Percentiles rank a stretch among this genome's conserved stretches.
Evolutionary conservation across 2,797 vertebrate species (phyloP).

Genomic region (Sebastes umbrosus): DNA sequence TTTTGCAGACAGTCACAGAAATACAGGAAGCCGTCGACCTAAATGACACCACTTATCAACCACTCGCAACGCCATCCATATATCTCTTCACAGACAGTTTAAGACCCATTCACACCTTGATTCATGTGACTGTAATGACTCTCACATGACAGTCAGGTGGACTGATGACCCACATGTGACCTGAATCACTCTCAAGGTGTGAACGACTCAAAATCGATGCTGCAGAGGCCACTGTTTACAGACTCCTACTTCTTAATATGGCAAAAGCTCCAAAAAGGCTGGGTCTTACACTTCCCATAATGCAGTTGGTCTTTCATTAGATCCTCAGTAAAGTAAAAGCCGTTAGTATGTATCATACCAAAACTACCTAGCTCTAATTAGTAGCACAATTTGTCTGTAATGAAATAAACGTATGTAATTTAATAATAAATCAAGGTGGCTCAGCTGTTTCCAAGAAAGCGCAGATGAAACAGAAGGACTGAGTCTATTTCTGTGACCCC

Average conservation of each 20-base stretch:
- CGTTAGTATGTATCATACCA: not conserved
- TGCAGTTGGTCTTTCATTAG: not conserved
- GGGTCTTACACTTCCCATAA: not conserved
- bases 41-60: not conserved
- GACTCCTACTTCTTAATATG: not conserved
- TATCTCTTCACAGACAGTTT: not conserved
- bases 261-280: not conserved
- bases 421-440: not conserved
- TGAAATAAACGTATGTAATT: not conserved
- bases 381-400: not conserved
- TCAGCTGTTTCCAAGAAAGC: not conserved
- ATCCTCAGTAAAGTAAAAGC: not conserved
- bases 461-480: constrained; percentile 14
- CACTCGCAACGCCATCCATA: not conserved
- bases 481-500: constrained; percentile 8
- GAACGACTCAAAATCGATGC: not conserved
- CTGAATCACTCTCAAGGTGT: not conserved
- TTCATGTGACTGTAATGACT: not conserved
- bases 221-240: not conserved
- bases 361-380: not conserved
- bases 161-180: constrained; percentile 5
- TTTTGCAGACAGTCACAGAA: not conserved
- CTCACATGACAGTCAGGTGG: not conserved
- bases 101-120: not conserved
- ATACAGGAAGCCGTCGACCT: not conserved